These are phyloP conservation scores for Andrena bucephala DNA, from an alignment of 2,888 invertebrate species.

Conservation along the genomic window DNA sequence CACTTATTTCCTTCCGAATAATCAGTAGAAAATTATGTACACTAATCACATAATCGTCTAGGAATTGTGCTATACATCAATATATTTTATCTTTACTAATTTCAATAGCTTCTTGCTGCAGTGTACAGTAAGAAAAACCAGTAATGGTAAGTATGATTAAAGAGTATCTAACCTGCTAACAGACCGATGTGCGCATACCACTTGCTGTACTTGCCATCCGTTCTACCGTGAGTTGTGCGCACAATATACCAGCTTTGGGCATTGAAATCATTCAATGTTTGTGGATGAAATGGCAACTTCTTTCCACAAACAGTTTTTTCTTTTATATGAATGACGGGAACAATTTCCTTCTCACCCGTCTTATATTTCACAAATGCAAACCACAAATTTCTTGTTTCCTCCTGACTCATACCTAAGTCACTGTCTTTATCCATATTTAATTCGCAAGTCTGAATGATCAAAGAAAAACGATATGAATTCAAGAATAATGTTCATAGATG, in stretches of 20 bases:
- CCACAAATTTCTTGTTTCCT: slow-evolving; percentile 2
- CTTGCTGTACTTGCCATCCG: slow-evolving; percentile 18
- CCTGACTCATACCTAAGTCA: no score
- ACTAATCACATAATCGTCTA: no score
- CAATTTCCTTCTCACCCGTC: background rate
- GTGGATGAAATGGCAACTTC: slow-evolving; percentile 7
- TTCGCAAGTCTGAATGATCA: no score
- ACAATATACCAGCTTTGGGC: slow-evolving; percentile 1
- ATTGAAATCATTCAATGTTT: slow-evolving; percentile 16
- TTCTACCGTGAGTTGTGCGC: slow-evolving; percentile 7
- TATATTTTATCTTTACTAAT: background rate
- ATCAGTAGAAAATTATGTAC: no score
- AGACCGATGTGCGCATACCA: slow-evolving; percentile 21
- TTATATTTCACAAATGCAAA: slow-evolving; percentile 29
- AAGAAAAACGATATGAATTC: no score
- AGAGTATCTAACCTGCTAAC: slow-evolving; percentile 19
- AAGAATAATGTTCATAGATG: no score
- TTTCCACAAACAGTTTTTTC: background rate
- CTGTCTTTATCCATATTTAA: no score
- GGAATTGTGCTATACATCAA: no score
- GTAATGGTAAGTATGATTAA: background rate
- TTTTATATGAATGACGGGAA: slow-evolving; percentile 16
- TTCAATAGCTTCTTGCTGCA: background rate
- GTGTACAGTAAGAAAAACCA: no score
- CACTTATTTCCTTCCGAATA: no score